Percentiles rank a stretch among this genome's conserved stretches.
Evolutionary conservation across 2,113 vertebrate species (phyloP).

Genomic region (Edolisoma coerulescens): DNA sequence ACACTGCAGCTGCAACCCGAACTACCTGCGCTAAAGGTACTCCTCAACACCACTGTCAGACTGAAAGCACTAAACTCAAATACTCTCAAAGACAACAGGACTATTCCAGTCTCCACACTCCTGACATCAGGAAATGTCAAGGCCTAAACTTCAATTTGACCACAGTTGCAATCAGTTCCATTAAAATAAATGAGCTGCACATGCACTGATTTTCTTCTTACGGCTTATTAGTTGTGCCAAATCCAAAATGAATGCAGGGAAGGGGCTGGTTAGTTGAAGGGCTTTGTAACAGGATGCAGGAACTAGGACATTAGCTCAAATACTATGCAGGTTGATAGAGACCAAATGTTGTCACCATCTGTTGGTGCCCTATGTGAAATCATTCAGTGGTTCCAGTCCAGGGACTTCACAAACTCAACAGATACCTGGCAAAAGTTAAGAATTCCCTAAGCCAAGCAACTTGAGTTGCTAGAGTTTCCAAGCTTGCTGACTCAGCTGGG

Average conservation of each 20-base stretch:
- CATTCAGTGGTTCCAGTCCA: not conserved
- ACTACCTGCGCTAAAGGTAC: not conserved
- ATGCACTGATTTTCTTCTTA: not conserved
- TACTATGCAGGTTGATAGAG: not conserved
- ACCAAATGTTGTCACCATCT: conserved; percentile 58
- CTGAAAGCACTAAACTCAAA: not conserved
- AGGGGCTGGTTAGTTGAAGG: not conserved
- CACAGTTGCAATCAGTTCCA: not conserved
- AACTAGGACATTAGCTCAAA: conserved; percentile 27
- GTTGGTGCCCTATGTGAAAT: conserved; percentile 23
- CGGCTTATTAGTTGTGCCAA: not conserved
- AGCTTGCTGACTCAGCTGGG: not conserved
- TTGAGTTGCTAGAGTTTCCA: not conserved
- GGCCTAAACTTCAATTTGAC: not conserved
- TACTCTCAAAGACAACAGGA: not conserved
- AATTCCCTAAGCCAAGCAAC: not conserved
- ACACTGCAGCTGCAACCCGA: not conserved
- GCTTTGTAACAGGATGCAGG: conserved; percentile 16
- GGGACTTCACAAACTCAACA: not conserved
- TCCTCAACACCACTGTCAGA: not conserved
- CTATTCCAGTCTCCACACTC: not conserved
- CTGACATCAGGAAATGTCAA: not conserved
- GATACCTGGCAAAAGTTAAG: conserved; percentile 25
- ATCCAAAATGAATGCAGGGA: not conserved
- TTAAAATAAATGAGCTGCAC: not conserved